These are phyloP conservation scores for Monomorium pharaonis DNA, from an alignment of 1,140 invertebrate species.

Conservation along the genomic window DNA sequence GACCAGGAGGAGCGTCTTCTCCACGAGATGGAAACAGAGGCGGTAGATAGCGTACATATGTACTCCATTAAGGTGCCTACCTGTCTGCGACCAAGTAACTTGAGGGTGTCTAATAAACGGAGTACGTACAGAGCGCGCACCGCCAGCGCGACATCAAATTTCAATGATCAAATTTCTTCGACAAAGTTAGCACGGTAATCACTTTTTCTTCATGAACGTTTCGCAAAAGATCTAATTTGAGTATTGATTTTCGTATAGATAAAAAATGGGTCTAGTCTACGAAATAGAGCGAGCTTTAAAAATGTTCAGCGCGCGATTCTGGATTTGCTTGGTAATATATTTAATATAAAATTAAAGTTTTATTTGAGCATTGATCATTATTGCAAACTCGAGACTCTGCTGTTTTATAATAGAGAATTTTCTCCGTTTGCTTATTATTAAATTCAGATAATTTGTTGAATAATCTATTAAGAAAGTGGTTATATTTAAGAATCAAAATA, in stretches of 20 bases:
- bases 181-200: background rate
- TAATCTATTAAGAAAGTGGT: background rate
- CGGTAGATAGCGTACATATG: slow-evolving; percentile 43
- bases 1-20: slow-evolving; percentile 46
- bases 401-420: background rate
- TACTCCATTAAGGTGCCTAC: slow-evolving; percentile 64
- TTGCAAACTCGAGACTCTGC: background rate
- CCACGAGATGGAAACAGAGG: slow-evolving; percentile 30
- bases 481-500: background rate
- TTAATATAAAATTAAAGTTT: background rate
- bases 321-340: background rate
- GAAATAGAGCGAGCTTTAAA: background rate
- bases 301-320: background rate
- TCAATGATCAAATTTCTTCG: slow-evolving; percentile 18
- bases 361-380: background rate
- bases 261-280: background rate
- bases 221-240: background rate
- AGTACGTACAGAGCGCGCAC: background rate
- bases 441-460: background rate
- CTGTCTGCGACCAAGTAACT: slow-evolving; percentile 29
- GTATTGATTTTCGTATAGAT: background rate
- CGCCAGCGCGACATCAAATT: background rate
- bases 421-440: background rate
- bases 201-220: background rate
- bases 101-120: slow-evolving; percentile 39